Evolutionary conservation across 2,888 invertebrate genomes (phyloP).

Genomic region (Agrochola circellaris): DNA sequence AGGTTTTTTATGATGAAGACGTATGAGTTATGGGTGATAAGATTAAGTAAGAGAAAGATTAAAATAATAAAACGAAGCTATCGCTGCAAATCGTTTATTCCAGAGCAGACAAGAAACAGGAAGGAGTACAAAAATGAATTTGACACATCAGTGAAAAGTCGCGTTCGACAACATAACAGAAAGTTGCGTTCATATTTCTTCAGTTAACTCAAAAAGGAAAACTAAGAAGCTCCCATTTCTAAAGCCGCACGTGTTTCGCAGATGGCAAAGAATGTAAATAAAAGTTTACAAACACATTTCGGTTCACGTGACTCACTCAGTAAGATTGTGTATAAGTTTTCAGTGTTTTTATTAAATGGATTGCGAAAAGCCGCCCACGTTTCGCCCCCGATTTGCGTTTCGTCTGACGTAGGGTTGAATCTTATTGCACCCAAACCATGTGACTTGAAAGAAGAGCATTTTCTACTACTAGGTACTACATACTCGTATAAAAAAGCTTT

Average conservation of each 20-base stretch:
- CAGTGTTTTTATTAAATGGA: conserved; percentile 44
- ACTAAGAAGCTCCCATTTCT: conserved; percentile 33
- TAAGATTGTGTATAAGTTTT: conserved; percentile 30
- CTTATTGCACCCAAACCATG: conserved; percentile 19
- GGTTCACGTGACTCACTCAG: conserved; percentile 44
- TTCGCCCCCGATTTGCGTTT: conserved; percentile 11
- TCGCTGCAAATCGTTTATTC: too few relatives aligned
- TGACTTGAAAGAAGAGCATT: conserved; percentile 28
- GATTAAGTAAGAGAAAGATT: too few relatives aligned
- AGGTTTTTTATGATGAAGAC: not conserved
- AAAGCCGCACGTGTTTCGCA: conserved; percentile 49
- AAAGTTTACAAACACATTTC: conserved; percentile 58
- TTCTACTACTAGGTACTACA: not conserved
- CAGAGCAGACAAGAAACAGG: too few relatives aligned
- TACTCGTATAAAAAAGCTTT: too few relatives aligned
- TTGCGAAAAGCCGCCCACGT: conserved; percentile 42
- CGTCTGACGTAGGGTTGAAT: conserved; percentile 37
- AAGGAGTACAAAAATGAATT: too few relatives aligned
- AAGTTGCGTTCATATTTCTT: too few relatives aligned
- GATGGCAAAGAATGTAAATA: conserved; percentile 50
- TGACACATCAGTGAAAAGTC: too few relatives aligned
- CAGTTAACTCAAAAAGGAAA: conserved; percentile 36
- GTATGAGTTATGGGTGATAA: too few relatives aligned
- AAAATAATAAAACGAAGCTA: too few relatives aligned
- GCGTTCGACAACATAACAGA: too few relatives aligned